Percentiles rank a stretch among this genome's conserved stretches.
Evolutionary conservation across 1,140 invertebrate genomes (phyloP).

Genomic region (Drosophila busckii): DNA sequence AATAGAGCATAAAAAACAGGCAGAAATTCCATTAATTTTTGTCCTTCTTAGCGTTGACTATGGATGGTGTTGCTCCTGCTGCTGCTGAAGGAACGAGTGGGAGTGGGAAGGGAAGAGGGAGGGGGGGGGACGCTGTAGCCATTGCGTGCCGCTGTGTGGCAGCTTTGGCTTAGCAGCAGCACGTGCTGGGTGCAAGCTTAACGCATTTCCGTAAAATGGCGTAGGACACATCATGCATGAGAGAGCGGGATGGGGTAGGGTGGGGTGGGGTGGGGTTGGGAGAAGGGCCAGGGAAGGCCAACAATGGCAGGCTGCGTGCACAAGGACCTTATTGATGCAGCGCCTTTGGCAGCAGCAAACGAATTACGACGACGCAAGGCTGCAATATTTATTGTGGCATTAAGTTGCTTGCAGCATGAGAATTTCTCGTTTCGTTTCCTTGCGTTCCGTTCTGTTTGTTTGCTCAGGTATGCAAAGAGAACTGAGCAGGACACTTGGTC

Average conservation of each 20-base stretch:
- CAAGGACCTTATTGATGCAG: constrained; percentile 74
- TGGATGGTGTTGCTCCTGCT: constrained; percentile 35
- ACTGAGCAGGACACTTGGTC: too few species aligned
- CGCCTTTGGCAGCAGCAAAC: too few species aligned
- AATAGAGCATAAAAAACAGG: constrained; percentile 52
- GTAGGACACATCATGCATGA: constrained; percentile 2
- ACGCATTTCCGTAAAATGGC: constrained; percentile 63
- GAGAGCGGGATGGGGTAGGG: background rate
- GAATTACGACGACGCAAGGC: constrained; percentile 35
- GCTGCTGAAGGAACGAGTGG: background rate
- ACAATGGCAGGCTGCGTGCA: constrained; percentile 44
- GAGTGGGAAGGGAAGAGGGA: background rate
- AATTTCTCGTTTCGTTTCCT: constrained; percentile 10
- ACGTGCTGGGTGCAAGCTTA: constrained; percentile 75
- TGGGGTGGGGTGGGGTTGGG: background rate
- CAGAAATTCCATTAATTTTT: constrained; percentile 77
- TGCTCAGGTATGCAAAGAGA: constrained; percentile 35
- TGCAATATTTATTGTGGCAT: constrained; percentile 72
- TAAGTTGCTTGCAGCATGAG: too few species aligned
- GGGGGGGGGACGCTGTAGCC: background rate
- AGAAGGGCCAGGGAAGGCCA: background rate
- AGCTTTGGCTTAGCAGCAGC: constrained; percentile 72
- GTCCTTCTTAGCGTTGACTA: constrained; percentile 70
- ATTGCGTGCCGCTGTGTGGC: constrained; percentile 68
- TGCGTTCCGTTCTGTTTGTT: too few species aligned